Base-by-base conservation (phyloP, 2,888 invertebrate genomes). In the Agapostemon virescens region DNA sequence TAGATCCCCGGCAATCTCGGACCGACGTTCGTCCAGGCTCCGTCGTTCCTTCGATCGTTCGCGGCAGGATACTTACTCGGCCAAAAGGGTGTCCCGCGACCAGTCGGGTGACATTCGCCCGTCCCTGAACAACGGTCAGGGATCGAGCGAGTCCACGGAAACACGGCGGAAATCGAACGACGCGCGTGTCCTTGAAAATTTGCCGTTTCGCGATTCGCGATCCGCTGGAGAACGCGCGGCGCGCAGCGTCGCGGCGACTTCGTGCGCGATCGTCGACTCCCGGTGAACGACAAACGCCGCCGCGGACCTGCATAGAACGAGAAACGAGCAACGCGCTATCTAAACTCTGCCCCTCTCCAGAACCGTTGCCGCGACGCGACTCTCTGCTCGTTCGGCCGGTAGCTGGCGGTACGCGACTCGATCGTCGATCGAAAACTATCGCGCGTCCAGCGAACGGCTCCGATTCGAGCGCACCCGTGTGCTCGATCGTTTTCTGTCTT, bases 1-100 rank as follows among this genome's bases (percentile, higher is more conserved):
- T 26, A 2, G 23, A 40, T 9, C 40, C 13, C 13, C 40, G 40
- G 13, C 40, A 13, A 40, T 40, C 7, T 40, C 40, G 7, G 13
- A 11, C 13, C 40, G n/a, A n/a, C n/a, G n/a, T n/a, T n/a, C n/a
- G n/a, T n/a, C n/a, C n/a, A n/a, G n/a, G n/a, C n/a, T n/a, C n/a
- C 11, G 23, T 15, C 2, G 15, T 26, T 55, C 55, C 26, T 55
- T 55, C 13, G 55, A 26, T 26, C 17, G n/a, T 20, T 63, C 63
- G 23, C 36, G 36, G 40, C 40, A 23, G 33, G 70, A 58, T 86
- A 89, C 88, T 90, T 84, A 89, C 89, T 90, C 76, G 85, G 79
- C 88, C 83, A 84, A 77, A 78, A 69, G 52, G 55, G 64, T 64
- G 83, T 88, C 84, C 74, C 82, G 78, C 66, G 78, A 52, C 69